phyloP scores from a whole-genome alignment of 2,797 vertebrate species.

The Nyctalus aviator region DNA sequence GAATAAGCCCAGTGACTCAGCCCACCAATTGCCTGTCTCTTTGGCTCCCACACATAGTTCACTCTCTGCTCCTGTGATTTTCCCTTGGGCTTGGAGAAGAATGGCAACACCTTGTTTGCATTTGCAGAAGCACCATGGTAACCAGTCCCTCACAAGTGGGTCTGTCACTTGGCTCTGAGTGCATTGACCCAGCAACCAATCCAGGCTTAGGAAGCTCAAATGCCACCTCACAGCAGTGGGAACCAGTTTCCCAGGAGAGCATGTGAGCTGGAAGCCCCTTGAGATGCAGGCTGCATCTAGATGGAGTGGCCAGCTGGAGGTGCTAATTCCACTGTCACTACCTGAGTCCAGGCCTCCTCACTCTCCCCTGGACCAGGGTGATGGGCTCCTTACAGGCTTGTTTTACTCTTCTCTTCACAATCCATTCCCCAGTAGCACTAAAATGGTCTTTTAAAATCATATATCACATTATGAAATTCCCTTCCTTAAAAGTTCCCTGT shows the following conservation, averaged over 20 bases:
- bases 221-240: not conserved
- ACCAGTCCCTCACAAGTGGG: constrained; percentile 50
- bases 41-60: not conserved
- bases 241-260: constrained; percentile 91
- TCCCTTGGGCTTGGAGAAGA: constrained; percentile 12
- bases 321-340: constrained; percentile 86
- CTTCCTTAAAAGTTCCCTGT: not conserved
- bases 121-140: constrained; percentile 56
- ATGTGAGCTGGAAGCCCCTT: constrained; percentile 90
- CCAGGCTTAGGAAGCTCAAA: not conserved
- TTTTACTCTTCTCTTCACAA: not conserved
- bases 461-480: not conserved
- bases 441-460: not conserved
- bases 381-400: not conserved
- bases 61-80: not conserved
- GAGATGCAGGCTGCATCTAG: constrained; percentile 95
- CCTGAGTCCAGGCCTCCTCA: not conserved
- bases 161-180: constrained; percentile 69
- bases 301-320: constrained; percentile 92
- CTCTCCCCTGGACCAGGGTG: not conserved
- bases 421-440: not conserved
- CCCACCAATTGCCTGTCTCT: not conserved
- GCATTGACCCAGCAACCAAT: constrained; percentile 82
- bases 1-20: constrained; percentile 40
- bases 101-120: constrained; percentile 24